Percentiles rank a stretch among this genome's conserved stretches.
Conservation (phyloP, 2,888 invertebrate genomes). For the Drosophila anomelani region DNA sequence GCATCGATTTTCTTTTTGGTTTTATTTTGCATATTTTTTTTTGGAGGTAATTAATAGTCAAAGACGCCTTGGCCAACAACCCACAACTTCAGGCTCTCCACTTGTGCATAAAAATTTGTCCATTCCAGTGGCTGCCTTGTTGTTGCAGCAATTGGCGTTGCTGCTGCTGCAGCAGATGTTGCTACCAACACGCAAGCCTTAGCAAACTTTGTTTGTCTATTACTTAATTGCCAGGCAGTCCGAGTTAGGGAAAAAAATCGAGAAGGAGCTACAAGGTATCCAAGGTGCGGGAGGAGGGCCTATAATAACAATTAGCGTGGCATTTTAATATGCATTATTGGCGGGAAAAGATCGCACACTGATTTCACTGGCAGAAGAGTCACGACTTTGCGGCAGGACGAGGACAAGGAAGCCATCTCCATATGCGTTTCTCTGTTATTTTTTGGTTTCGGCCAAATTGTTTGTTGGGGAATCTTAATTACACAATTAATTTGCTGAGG, state of each 20-base stretch:
- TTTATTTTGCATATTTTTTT: slow-evolving; percentile 27
- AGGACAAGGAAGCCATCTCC: slow-evolving; percentile 34
- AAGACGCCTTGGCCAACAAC: slow-evolving; percentile 49
- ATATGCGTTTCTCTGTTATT: slow-evolving; percentile 42
- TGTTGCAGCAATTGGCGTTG: slow-evolving; percentile 22
- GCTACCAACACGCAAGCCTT: slow-evolving; percentile 58
- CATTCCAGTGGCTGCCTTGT: slow-evolving; percentile 45
- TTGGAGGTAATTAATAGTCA: slow-evolving; percentile 72
- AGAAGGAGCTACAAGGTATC: slow-evolving; percentile 1
- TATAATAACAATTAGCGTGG: slow-evolving; percentile 79
- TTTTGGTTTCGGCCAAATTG: slow-evolving; percentile 34
- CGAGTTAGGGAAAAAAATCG: slow-evolving; percentile 4
- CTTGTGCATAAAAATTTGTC: slow-evolving; percentile 73
- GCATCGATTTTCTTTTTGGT: slow-evolving; percentile 16
- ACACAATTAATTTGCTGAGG: slow-evolving; percentile 63
- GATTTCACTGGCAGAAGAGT: slow-evolving; percentile 64
- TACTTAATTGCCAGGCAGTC: slow-evolving; percentile 70
- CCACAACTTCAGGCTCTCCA: slow-evolving; percentile 31
- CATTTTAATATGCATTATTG: slow-evolving; percentile 81
- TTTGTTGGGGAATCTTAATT: slow-evolving; percentile 61
- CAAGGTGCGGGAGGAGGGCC: slow-evolving; percentile 22
- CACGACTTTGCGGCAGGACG: slow-evolving; percentile 41
- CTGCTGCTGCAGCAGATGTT: slow-evolving; percentile 17
- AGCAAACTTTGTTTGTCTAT: slow-evolving; percentile 65
- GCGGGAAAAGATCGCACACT: slow-evolving; percentile 74